phyloP scores from a whole-genome alignment of 2,888 invertebrate species.

The Eristalinus sepulchralis region DNA sequence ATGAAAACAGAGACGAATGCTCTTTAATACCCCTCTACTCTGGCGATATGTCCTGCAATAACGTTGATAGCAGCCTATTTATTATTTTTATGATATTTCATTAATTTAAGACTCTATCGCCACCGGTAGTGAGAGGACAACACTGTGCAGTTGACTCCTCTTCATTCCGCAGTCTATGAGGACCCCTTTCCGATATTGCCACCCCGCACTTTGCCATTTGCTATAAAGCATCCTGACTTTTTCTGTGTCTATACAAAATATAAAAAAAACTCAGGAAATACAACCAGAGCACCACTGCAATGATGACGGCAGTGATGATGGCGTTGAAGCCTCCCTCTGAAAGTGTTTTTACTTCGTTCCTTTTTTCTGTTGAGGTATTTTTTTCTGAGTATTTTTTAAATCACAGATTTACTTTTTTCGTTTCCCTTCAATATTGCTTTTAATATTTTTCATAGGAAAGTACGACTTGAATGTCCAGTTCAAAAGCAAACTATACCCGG shows the following conservation, averaged over 20 bases:
- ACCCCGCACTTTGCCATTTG: not conserved
- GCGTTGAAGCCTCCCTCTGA: constrained; percentile 39
- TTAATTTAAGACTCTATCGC: constrained; percentile 72
- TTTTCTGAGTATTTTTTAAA: constrained; percentile 40
- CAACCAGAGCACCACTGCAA: constrained; percentile 6
- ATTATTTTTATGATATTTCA: constrained; percentile 74
- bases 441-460: constrained; percentile 47
- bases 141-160: constrained; percentile 31
- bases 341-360: constrained; percentile 19
- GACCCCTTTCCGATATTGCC: constrained; percentile 41
- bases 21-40: constrained; percentile 41
- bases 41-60: constrained; percentile 70
- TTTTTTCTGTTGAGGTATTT: not conserved
- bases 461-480: constrained; percentile 1
- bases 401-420: constrained; percentile 15
- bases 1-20: constrained; percentile 10
- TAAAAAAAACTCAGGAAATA: constrained; percentile 6
- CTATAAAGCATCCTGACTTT: not conserved
- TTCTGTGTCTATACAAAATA: not conserved
- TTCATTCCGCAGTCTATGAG: constrained; percentile 19
- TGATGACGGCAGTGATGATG: constrained; percentile 22
- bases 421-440: constrained; percentile 56
- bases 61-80: constrained; percentile 73
- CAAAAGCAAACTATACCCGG: not conserved
- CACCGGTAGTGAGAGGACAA: constrained; percentile 46